Evolutionary conservation across 2,113 vertebrate species (phyloP).

Genomic region (Microtus richardsoni): DNA sequence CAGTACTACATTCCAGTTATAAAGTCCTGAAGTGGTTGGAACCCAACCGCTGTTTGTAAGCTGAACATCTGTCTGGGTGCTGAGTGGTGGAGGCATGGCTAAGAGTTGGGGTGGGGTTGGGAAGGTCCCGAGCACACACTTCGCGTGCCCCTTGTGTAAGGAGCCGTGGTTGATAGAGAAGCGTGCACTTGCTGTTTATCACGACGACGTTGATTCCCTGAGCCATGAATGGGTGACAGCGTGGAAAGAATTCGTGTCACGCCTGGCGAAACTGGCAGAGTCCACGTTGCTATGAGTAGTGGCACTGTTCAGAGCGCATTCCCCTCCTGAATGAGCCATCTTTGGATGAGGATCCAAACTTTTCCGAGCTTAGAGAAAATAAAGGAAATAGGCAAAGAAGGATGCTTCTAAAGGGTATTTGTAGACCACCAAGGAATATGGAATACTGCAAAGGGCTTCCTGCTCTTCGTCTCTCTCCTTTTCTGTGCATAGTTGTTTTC

Average conservation of each 20-base stretch:
- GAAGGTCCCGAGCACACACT: background rate
- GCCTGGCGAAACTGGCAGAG: conserved; percentile 7
- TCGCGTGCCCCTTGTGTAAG: background rate
- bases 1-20: background rate
- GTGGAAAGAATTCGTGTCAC: conserved; percentile 57
- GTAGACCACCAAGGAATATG: background rate
- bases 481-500: conserved; percentile 13
- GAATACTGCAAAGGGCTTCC: conserved; percentile 57
- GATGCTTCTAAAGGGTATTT: conserved; percentile 24
- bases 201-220: background rate
- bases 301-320: background rate
- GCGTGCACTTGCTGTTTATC: background rate
- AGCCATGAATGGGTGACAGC: conserved; percentile 33
- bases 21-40: background rate
- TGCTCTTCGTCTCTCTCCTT: conserved; percentile 43
- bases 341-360: background rate
- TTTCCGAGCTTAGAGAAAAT: background rate
- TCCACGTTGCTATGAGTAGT: background rate
- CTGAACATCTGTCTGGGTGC: rapidly evolving
- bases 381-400: conserved; percentile 57
- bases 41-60: background rate
- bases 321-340: conserved; percentile 2
- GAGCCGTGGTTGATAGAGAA: background rate
- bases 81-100: background rate
- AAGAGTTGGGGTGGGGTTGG: too few species aligned